Base-by-base conservation (phyloP, 2,797 vertebrate genomes). In the Trematomus bernacchii region DNA sequence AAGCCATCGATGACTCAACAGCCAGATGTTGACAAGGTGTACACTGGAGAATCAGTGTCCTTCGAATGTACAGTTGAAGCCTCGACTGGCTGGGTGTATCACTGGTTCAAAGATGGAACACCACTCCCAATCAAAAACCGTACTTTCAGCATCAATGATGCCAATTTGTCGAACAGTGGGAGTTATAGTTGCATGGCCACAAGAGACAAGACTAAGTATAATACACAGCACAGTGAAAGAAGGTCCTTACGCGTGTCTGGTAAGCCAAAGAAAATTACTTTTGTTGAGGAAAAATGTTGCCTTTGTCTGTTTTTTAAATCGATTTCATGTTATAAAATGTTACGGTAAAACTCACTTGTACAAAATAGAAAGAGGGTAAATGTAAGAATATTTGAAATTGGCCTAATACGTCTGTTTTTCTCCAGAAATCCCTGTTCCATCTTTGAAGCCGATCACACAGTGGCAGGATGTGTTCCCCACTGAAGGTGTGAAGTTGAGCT, bases 381-480 rank as follows among this genome's bases (percentile, higher is more conserved):
- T 51, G 3, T 10, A 2, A 46, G 10, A 8, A 44, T 46, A n/a
- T 9, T 42, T 14, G 0, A 33, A 61, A 66, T 18, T 21, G 6
- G 4, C 14, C 11, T 58, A 16, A 63, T 47, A 0, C 48, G 1
- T 80, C 57, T 55, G 57, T 80, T 37, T 58, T 11, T 73, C 2
- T 12, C 46, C 60, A 93, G 92, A 82, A 61, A 91, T 92, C 14
- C 91, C 92, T n/a, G 72, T 81, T 66, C 89, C 89, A 14, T 4
- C 2, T 11, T 3, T 89, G 73, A 30, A 21, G 6, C 13, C 3
- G 0, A 0, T 2, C 14, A 91, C 80, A 12, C 2, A 1, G 0
- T 92, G 93, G 93, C 5, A 62, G 4, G 85, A 94, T 37, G 86
- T 94, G 50, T 95, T 94, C 64, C 79, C 76, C 15, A 47, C 19